These are phyloP conservation scores for Actias luna DNA, from an alignment of 2,888 invertebrate species.

Conservation along the genomic window DNA sequence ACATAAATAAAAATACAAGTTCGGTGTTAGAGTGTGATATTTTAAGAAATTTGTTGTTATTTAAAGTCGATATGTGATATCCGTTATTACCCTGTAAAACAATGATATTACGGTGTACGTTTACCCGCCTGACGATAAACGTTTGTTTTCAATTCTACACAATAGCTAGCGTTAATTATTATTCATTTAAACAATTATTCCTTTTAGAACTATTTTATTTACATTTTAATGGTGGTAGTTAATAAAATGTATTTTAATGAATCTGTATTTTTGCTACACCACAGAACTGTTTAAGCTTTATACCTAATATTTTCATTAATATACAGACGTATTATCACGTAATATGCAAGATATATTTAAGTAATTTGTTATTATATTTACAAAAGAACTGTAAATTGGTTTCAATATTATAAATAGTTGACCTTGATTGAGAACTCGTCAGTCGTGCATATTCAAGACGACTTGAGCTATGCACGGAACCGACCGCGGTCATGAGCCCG, in stretches of 20 bases:
- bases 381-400: conserved; percentile 41
- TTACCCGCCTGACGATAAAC: conserved; percentile 78
- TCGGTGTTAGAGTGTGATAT: background rate
- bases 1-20: background rate
- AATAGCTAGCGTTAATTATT: conserved; percentile 56
- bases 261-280: background rate
- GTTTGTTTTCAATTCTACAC: conserved; percentile 74
- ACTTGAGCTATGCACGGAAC: conserved; percentile 56
- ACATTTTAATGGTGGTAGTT: background rate
- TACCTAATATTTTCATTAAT: background rate
- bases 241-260: background rate
- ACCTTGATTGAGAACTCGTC: conserved; percentile 80
- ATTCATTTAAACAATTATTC: background rate
- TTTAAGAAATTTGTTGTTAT: conserved; percentile 41
- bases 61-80: conserved; percentile 73
- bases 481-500: conserved; percentile 70
- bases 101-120: conserved; percentile 71
- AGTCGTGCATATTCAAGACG: conserved; percentile 57
- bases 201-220: background rate
- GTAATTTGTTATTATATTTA: background rate
- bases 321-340: background rate
- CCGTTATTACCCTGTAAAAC: conserved; percentile 77
- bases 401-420: conserved; percentile 52
- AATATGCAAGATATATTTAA: background rate
- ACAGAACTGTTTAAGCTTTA: background rate